phyloP scores from a whole-genome alignment of 1,140 invertebrate genomes.

The Diplogasteroides magnus region DNA sequence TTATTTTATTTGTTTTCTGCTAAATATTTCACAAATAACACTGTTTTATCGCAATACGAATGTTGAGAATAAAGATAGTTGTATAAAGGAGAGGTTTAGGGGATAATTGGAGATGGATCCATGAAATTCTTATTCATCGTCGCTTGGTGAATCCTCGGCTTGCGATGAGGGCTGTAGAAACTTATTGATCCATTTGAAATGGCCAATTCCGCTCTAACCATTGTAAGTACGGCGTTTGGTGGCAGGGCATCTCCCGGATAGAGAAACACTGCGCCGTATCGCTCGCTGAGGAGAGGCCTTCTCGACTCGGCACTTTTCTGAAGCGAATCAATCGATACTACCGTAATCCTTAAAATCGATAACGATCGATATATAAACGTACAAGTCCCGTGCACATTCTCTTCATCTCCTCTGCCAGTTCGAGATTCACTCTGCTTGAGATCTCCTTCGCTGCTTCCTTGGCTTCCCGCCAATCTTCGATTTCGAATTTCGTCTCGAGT shows the following conservation, averaged over 20 bases:
- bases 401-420: not conserved
- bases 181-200: not conserved
- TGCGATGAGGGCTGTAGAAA: too few species aligned
- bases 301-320: not conserved
- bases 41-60: too few species aligned
- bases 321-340: not conserved
- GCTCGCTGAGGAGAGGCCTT: not conserved
- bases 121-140: not conserved
- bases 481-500: too few species aligned
- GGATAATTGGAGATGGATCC: not conserved
- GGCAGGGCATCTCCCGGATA: not conserved
- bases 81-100: not conserved
- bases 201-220: not conserved
- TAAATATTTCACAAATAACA: too few species aligned
- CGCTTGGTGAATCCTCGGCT: too few species aligned
- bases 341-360: not conserved
- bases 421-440: not conserved
- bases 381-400: too few species aligned
- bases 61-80: not conserved
- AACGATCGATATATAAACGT: too few species aligned
- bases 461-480: too few species aligned
- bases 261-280: not conserved
- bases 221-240: not conserved
- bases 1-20: too few species aligned
- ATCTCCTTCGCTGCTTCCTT: not conserved